Evolutionary conservation across 2,888 invertebrate species (phyloP).

Genomic region (Smittia aterrima): DNA sequence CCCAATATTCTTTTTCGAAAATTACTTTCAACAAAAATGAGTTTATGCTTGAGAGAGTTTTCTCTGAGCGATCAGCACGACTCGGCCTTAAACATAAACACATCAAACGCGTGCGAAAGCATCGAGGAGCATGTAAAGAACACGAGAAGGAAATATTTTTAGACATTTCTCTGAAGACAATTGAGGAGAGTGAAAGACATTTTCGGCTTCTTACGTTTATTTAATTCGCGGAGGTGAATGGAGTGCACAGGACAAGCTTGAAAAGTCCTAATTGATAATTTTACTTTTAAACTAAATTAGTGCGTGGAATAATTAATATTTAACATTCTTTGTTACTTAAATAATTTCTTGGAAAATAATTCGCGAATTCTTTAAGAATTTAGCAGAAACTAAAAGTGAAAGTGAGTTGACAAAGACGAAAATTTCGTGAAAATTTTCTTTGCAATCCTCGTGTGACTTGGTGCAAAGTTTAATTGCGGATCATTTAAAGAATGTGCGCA

Average conservation of each 20-base stretch:
- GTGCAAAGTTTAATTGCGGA: no score
- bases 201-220: background rate
- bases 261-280: background rate
- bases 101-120: slow-evolving; percentile 11
- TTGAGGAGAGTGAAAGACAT: slow-evolving; percentile 17
- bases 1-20: background rate
- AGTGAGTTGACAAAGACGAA: background rate
- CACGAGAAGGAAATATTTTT: slow-evolving; percentile 9
- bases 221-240: slow-evolving; percentile 25
- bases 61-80: background rate
- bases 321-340: background rate
- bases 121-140: slow-evolving; percentile 13
- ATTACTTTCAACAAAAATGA: background rate
- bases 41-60: slow-evolving; percentile 6
- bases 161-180: slow-evolving; percentile 32
- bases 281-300: background rate
- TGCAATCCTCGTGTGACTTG: background rate
- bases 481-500: no score
- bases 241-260: background rate
- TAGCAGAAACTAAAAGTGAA: background rate
- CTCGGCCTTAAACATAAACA: background rate
- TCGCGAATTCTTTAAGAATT: background rate
- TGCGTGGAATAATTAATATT: no score
- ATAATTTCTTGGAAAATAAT: background rate
- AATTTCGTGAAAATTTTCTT: background rate